These are phyloP conservation scores for Agonopterix heracliana DNA, from an alignment of 2,888 invertebrate species.

Conservation along the genomic window DNA sequence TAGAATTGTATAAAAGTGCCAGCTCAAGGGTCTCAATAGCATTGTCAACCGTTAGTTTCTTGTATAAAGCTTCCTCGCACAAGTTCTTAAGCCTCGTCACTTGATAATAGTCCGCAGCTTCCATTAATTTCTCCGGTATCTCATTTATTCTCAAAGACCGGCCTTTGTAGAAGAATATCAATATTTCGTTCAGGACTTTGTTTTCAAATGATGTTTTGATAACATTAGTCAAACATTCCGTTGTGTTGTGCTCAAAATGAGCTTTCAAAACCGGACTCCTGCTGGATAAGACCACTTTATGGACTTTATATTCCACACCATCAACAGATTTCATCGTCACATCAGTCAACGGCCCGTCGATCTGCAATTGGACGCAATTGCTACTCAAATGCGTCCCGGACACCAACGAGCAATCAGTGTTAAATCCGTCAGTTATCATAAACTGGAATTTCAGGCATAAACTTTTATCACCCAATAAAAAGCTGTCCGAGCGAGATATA, in stretches of 20 bases:
- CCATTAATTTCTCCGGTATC: slow-evolving; percentile 59
- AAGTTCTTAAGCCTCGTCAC: slow-evolving; percentile 54
- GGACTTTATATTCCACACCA: slow-evolving; percentile 53
- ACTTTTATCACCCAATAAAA: slow-evolving; percentile 55
- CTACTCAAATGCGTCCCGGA: slow-evolving; percentile 54
- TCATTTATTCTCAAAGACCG: slow-evolving; percentile 61
- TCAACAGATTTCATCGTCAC: slow-evolving; percentile 60
- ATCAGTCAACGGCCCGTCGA: slow-evolving; percentile 60
- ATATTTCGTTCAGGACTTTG: slow-evolving; percentile 54
- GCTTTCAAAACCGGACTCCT: slow-evolving; percentile 63
- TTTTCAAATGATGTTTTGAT: slow-evolving; percentile 58
- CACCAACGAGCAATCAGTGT: slow-evolving; percentile 42
- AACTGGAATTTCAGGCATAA: slow-evolving; percentile 60
- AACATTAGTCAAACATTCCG: slow-evolving; percentile 54
- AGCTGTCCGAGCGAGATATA: slow-evolving; percentile 45
- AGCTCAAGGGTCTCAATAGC: slow-evolving; percentile 60
- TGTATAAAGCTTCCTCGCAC: slow-evolving; percentile 62
- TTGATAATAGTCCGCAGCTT: slow-evolving; percentile 66
- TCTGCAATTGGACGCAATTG: slow-evolving; percentile 58
- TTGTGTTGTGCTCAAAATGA: slow-evolving; percentile 65
- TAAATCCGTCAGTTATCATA: slow-evolving; percentile 59
- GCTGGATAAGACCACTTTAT: slow-evolving; percentile 61
- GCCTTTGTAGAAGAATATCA: slow-evolving; percentile 63
- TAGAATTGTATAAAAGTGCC: slow-evolving; percentile 62
- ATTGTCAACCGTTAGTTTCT: slow-evolving; percentile 64